phyloP scores from a whole-genome alignment of 2,888 invertebrate genomes.

The Aethes cnicana region DNA sequence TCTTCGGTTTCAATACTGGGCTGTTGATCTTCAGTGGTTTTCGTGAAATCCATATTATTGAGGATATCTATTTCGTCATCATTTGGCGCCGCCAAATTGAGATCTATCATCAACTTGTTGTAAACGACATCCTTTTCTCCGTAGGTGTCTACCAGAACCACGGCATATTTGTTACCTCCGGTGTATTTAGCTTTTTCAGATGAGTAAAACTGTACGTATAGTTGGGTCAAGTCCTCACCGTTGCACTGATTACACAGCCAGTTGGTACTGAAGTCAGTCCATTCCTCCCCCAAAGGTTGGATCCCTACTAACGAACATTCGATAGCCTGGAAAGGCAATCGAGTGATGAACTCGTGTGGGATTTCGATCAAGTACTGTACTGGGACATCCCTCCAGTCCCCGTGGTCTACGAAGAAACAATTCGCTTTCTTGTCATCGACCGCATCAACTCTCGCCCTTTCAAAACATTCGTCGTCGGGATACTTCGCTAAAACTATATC shows the following conservation, averaged over 20 bases:
- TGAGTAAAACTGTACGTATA: slow-evolving; percentile 67
- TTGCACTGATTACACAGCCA: slow-evolving; percentile 75
- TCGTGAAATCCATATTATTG: slow-evolving; percentile 41
- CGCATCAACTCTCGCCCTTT: slow-evolving; percentile 70
- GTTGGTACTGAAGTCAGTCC: slow-evolving; percentile 79
- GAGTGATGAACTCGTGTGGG: slow-evolving; percentile 69
- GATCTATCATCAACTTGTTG: slow-evolving; percentile 75
- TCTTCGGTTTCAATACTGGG: slow-evolving; percentile 23
- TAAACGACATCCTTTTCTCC: slow-evolving; percentile 62
- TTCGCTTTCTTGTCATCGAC: slow-evolving; percentile 62
- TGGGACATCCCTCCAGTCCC: slow-evolving; percentile 75
- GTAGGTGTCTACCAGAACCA: slow-evolving; percentile 74
- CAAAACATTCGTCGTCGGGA: slow-evolving; percentile 64
- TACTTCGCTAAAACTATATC: slow-evolving; percentile 78
- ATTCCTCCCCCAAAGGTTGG: slow-evolving; percentile 65
- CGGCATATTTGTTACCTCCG: slow-evolving; percentile 72
- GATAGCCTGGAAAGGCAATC: slow-evolving; percentile 85
- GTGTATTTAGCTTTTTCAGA: slow-evolving; percentile 61
- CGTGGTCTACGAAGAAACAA: slow-evolving; percentile 85
- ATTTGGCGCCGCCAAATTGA: slow-evolving; percentile 66
- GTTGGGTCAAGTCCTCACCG: slow-evolving; percentile 58
- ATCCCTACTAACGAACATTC: slow-evolving; percentile 83
- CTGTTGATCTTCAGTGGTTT: slow-evolving; percentile 24
- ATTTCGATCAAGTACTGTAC: slow-evolving; percentile 69
- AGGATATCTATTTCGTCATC: slow-evolving; percentile 53